Evolutionary conservation across 1,140 invertebrate genomes (phyloP).

Genomic region (Bombus waltoni): DNA sequence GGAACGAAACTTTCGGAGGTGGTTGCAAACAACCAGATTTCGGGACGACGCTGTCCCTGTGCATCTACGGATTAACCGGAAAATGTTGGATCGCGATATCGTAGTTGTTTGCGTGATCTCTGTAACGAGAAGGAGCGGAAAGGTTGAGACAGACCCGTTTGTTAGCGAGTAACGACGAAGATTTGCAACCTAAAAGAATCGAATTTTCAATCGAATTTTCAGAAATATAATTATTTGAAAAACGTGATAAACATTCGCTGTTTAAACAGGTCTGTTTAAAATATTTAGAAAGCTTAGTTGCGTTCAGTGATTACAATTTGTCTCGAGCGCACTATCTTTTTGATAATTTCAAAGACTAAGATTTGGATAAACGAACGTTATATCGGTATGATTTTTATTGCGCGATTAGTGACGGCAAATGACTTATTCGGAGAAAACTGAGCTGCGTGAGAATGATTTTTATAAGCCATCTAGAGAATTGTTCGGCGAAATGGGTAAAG

Average conservation of each 20-base stretch:
- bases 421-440: not conserved
- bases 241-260: too few species aligned
- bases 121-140: not conserved
- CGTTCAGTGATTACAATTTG: not conserved
- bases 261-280: too few species aligned
- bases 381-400: too few species aligned
- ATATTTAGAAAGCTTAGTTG: too few species aligned
- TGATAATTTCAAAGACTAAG: not conserved
- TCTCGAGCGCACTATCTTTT: not conserved
- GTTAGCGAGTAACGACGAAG: not conserved
- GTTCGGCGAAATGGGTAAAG: conserved; percentile 3
- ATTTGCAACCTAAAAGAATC: too few species aligned
- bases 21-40: not conserved
- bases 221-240: too few species aligned
- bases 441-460: not conserved
- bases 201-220: too few species aligned
- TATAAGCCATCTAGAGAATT: not conserved
- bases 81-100: not conserved
- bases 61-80: not conserved
- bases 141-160: not conserved
- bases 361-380: not conserved
- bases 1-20: not conserved
- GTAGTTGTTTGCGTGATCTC: not conserved
- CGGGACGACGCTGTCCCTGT: too few species aligned
- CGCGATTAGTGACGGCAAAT: not conserved